Conservation (phyloP, 2,888 invertebrate genomes). For the Rhingia rostrata region DNA sequence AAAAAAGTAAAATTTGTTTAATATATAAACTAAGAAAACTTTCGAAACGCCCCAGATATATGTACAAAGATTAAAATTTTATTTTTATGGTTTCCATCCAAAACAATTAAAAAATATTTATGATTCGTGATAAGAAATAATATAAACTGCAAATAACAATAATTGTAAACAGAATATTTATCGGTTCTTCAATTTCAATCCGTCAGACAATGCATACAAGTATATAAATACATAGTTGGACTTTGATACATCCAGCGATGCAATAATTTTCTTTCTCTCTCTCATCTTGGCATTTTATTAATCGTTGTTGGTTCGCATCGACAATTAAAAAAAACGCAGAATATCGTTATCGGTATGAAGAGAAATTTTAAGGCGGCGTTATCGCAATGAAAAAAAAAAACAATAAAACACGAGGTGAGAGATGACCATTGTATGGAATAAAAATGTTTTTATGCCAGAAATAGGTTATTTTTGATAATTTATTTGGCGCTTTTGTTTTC, state of each 20-base stretch:
- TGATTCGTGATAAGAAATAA: conserved; percentile 16
- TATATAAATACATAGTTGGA: conserved; percentile 26
- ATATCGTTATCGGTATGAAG: not conserved
- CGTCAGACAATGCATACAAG: conserved; percentile 36
- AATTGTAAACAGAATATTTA: conserved; percentile 35
- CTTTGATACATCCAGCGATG: conserved; percentile 32
- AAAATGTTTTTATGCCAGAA: conserved; percentile 8
- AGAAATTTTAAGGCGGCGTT: not conserved
- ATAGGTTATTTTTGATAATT: conserved; percentile 14
- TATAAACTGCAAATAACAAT: not conserved
- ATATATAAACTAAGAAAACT: not conserved
- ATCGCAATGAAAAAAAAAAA: conserved; percentile 5
- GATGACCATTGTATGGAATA: not conserved
- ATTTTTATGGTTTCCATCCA: conserved; percentile 8
- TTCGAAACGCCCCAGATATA: conserved; percentile 1
- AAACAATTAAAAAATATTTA: conserved; percentile 20
- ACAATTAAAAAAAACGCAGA: not conserved
- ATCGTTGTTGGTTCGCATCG: not conserved
- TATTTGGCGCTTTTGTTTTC: not conserved
- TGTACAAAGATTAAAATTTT: not conserved
- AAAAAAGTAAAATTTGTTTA: not conserved
- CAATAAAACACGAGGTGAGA: conserved; percentile 3
- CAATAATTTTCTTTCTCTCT: conserved; percentile 6
- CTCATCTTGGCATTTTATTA: not conserved
- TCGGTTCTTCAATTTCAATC: conserved; percentile 18